Conservation (phyloP, 2,113 vertebrate species). For the Formicarius rufipectus region DNA sequence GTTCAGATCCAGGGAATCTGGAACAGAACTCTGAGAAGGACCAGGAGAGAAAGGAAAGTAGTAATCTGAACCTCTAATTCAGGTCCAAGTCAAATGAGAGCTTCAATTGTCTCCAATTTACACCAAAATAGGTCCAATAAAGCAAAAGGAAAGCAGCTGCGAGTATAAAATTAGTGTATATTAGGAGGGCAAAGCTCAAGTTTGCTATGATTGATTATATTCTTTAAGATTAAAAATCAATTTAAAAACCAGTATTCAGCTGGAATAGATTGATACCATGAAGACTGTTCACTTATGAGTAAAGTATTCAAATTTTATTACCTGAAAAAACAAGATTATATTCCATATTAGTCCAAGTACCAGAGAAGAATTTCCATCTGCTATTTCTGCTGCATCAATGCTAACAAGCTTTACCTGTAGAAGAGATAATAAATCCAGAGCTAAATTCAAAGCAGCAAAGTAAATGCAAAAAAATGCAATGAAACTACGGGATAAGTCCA, state of each 20-base stretch:
- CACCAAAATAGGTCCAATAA: neutral
- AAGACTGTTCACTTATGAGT: neutral
- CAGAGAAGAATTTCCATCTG: conserved; percentile 93
- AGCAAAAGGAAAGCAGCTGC: conserved; percentile 45
- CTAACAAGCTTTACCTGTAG: conserved; percentile 93
- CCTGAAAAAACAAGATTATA: conserved; percentile 98
- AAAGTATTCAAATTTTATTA: conserved; percentile 59
- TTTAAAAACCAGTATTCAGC: neutral
- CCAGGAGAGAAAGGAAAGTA: neutral
- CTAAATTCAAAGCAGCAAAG: neutral
- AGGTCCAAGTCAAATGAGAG: conserved; percentile 21
- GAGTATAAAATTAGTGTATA: neutral
- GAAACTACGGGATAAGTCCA: neutral
- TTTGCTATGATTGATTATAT: conserved; percentile 3
- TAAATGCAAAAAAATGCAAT: neutral
- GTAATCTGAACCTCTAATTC: conserved; percentile 24
- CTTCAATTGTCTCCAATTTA: conserved; percentile 38
- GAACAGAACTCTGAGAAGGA: conserved; percentile 2
- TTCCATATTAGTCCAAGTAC: conserved; percentile 97
- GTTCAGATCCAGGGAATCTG: conserved; percentile 26
- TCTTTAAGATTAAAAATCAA: conserved; percentile 5
- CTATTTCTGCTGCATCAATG: conserved; percentile 92
- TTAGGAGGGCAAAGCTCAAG: neutral
- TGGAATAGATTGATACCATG: neutral
- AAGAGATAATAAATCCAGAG: neutral